These are phyloP conservation scores for Lasioglossum villosulum DNA, from an alignment of 2,888 invertebrate species.

Conservation along the genomic window DNA sequence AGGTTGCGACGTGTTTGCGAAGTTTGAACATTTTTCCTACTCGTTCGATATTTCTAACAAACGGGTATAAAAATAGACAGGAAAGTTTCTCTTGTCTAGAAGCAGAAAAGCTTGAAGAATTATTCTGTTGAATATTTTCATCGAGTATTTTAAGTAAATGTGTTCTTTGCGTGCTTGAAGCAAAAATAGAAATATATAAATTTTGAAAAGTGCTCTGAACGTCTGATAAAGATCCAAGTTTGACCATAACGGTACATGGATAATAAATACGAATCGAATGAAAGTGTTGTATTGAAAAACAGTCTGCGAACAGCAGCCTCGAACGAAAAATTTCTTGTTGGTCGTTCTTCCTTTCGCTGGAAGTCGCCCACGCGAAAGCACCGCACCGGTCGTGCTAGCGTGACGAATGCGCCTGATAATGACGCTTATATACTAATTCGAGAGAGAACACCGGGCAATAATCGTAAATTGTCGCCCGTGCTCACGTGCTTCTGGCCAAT, in stretches of 20 bases:
- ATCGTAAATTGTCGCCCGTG: slow-evolving; percentile 53
- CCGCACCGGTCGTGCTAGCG: slow-evolving; percentile 42
- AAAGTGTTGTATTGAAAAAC: background rate
- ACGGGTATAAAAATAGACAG: too few relatives aligned
- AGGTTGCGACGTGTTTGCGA: background rate
- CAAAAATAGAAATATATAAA: background rate
- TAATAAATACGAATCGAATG: background rate
- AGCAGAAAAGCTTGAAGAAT: too few relatives aligned
- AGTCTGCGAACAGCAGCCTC: background rate
- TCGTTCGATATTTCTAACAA: background rate
- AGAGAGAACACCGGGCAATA: slow-evolving; percentile 47
- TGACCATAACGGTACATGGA: too few relatives aligned
- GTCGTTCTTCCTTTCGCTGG: background rate
- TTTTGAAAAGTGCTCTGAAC: background rate
- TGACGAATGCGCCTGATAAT: slow-evolving; percentile 64
- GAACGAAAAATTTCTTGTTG: background rate
- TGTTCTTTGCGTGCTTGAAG: background rate
- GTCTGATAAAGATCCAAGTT: background rate
- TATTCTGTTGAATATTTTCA: too few relatives aligned
- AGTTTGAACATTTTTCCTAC: background rate
- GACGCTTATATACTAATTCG: slow-evolving; percentile 63
- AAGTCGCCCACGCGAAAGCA: slow-evolving; percentile 56
- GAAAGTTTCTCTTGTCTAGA: too few relatives aligned
- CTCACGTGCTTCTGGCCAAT: slow-evolving; percentile 50
- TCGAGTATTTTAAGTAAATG: background rate